A percentile compares a stretch with the other conserved stretches of the same genome.
phyloP scores from a whole-genome alignment of 2,797 vertebrate species.

The Coregonus ussuriensis region DNA sequence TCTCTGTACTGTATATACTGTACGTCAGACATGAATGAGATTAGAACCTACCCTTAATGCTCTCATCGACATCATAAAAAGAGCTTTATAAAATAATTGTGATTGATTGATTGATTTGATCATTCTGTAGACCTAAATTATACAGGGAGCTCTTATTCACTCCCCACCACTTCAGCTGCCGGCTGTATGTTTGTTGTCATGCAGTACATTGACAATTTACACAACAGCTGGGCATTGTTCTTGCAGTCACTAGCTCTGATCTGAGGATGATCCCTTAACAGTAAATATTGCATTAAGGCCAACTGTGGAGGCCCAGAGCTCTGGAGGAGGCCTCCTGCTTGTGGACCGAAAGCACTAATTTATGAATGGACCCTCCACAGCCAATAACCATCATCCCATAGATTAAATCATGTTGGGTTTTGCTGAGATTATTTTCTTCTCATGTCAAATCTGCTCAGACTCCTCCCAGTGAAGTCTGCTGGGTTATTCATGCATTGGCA shows the following conservation, averaged over 20 bases:
- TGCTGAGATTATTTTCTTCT: constrained; percentile 23
- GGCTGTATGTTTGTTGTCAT: no score
- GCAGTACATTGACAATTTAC: no score
- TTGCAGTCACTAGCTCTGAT: no score
- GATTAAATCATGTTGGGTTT: constrained; percentile 35
- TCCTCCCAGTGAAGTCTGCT: constrained; percentile 20
- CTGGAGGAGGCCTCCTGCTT: constrained; percentile 9
- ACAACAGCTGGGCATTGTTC: no score
- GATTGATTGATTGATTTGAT: neutral
- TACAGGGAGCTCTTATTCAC: neutral
- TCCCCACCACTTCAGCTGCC: no score
- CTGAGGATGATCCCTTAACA: no score
- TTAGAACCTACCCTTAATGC: neutral
- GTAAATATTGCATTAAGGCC: constrained; percentile 16
- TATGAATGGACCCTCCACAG: constrained; percentile 3
- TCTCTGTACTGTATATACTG: no score
- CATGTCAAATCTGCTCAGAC: no score
- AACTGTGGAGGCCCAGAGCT: constrained; percentile 29
- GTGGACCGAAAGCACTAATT: neutral
- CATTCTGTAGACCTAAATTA: neutral
- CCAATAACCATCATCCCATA: constrained; percentile 12
- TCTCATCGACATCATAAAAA: neutral
- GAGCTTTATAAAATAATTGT: neutral
- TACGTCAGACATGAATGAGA: neutral
- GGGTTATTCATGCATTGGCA: constrained; percentile 41